Base-by-base conservation (phyloP, 2,888 invertebrate genomes). In the Therioaphis trifolii region DNA sequence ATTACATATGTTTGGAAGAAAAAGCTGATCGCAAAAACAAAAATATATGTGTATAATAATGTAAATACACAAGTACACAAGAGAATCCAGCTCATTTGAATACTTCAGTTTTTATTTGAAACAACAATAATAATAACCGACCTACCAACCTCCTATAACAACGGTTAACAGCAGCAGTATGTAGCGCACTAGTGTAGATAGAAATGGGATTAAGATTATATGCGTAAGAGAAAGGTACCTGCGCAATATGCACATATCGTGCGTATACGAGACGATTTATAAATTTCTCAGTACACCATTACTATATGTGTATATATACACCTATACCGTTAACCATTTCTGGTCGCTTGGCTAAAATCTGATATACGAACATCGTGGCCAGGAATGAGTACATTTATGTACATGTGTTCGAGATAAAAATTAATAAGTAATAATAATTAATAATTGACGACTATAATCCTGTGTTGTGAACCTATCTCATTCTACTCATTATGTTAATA, bases 261-360 rank as follows among this genome's bases (percentile, higher is more conserved):
- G 43, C 61, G n/a, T 43, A n/a, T n/a, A 35, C 24, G 18, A 58
- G 49, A 35, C 7, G 29, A 61, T 55, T 49, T 40, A 75, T 29
- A 66, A 18, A 66, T 78, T 78, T 66, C 29, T 66, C 29, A 77
- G 49, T 21, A 27, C n/a, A 15, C 72, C 5, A 18, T 14, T 58
- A 75, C 24, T 35, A 52, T 52, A 55, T 7, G 7, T 35, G 7
- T n/a, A 35, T 35, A 35, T 29, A 52, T 4, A 15, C 27, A 46
- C 18, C 18, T 40, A 46, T 29, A 66, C 63, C 76, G 76, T 63
- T 63, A 63, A 52, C 35, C 52, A 68, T 78, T 49, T 52, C 68
- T 68, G 52, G 68, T 68, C 52, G 68, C 68, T 78, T 68, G 68
- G 68, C 68, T 78, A 78, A 78, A 55, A 78, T 78, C 52, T 24